Base-by-base conservation (phyloP, 2,888 invertebrate genomes). In the Melanchra persicariae region DNA sequence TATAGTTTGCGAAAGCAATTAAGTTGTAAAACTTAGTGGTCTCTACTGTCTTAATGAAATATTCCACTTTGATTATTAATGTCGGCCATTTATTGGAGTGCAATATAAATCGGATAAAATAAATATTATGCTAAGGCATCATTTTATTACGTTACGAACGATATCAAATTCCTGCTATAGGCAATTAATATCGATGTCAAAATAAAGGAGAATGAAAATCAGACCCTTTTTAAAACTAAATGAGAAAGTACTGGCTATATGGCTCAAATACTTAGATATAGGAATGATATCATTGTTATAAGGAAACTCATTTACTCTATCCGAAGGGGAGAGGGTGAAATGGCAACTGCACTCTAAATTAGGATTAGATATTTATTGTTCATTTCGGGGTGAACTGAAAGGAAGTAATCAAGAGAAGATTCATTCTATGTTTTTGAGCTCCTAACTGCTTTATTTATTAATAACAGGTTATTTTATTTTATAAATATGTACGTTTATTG, bases 1-100 rank as follows among this genome's bases (percentile, higher is more conserved):
- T 94, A 94, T 93, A 94, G 92, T 94, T 95, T 93, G 94, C 95
- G 89, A 94, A 91, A 89, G 91, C 93, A 93, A 95, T 95, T 95
- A 95, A 93, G 94, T 91, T 92, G 93, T 95, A 93, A 95, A 95
- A 93, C 90, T 93, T 91, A 93, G 92, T 91, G 91, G 91, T 89
- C 91, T 90, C 90, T 87, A 89, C 92, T 90, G 91, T 92, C 91
- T 91, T 92, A 93, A 95, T 94, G 92, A 94, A 94, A 94, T 94
- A 93, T 94, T 92, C 91, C 90, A 90, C 90, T 91, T 89, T 90
- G 90, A 91, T 93, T 92, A 93, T 93, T 93, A 93, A 93, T 92
- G 91, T 89, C 88, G 88, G 88, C 81, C 89, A 88, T 93, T 93
- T 93, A 93, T 92, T 92, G 90, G 79, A 75, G 84, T 83, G 88